These are phyloP conservation scores for Eustalomyia histrio DNA, from an alignment of 2,888 invertebrate genomes.

Conservation along the genomic window DNA sequence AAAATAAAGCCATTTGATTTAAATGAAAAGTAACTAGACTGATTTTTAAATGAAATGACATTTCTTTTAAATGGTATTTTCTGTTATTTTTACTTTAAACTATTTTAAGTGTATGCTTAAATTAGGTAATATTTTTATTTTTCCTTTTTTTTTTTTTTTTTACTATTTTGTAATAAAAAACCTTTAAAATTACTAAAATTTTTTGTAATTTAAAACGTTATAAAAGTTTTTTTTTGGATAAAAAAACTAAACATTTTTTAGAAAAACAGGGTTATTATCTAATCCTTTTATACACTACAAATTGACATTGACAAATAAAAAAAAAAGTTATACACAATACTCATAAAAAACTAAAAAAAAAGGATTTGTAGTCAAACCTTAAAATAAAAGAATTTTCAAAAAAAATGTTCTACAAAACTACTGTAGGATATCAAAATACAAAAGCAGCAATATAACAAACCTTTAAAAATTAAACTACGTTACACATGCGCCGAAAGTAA, in stretches of 20 bases:
- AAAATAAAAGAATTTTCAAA: not conserved
- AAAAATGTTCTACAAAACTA: not conserved
- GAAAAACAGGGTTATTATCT: not conserved
- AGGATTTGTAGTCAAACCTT: not conserved
- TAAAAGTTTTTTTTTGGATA: not conserved
- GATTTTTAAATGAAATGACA: too few species aligned
- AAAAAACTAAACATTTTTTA: not conserved
- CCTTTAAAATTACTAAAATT: not conserved
- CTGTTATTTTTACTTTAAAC: too few species aligned
- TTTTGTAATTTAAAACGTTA: not conserved
- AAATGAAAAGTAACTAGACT: too few species aligned
- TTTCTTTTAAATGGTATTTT: too few species aligned
- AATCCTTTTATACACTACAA: not conserved
- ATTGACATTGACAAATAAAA: constrained; percentile 5
- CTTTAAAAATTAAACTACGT: constrained; percentile 27
- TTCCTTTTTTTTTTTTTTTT: too few species aligned
- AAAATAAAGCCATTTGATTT: too few species aligned
- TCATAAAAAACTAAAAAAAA: constrained; percentile 27
- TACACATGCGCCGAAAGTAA: constrained; percentile 39
- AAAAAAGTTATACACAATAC: constrained; percentile 27
- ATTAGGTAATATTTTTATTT: too few species aligned
- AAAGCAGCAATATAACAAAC: not conserved
- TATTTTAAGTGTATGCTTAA: too few species aligned
- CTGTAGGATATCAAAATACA: not conserved
- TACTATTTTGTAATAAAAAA: not conserved